A percentile compares a stretch with the other conserved stretches of the same genome.
phyloP scores from a whole-genome alignment of 2,113 vertebrate species.

The Podarcis cretensis region DNA sequence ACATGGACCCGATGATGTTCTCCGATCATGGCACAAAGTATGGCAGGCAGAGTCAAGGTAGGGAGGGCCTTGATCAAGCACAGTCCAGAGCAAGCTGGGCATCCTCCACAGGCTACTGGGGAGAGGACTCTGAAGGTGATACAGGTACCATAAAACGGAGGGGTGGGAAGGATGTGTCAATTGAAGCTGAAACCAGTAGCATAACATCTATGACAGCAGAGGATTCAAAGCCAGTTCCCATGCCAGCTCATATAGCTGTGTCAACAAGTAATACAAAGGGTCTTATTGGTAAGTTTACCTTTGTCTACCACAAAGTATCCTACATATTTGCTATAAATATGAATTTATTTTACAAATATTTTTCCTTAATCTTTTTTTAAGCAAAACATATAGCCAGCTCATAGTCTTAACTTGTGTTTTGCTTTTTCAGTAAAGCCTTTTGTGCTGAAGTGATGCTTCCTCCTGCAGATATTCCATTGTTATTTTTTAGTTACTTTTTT shows the following conservation, averaged over 20 bases:
- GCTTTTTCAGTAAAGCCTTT: neutral
- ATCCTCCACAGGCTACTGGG: constrained; percentile 93
- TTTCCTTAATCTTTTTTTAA: constrained; percentile 21
- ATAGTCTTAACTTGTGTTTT: constrained; percentile 20
- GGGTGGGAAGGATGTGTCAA: constrained; percentile 92
- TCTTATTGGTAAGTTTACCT: constrained; percentile 82
- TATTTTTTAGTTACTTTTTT: constrained; percentile 13
- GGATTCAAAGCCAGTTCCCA: constrained; percentile 85
- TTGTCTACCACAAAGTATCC: neutral
- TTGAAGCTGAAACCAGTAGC: constrained; percentile 89
- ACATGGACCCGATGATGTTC: constrained; percentile 81
- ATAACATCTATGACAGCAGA: constrained; percentile 86
- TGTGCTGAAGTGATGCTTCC: neutral
- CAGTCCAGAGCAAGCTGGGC: constrained; percentile 97
- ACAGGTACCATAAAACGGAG: constrained; percentile 97
- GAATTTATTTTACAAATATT: neutral
- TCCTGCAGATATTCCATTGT: neutral
- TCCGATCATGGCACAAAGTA: constrained; percentile 80
- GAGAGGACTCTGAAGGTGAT: constrained; percentile 96
- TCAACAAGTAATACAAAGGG: constrained; percentile 84
- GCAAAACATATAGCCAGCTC: neutral
- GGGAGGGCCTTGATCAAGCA: constrained; percentile 85
- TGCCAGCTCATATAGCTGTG: constrained; percentile 84
- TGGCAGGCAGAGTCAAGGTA: constrained; percentile 79
- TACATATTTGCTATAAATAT: constrained; percentile 15